Evolutionary conservation across 2,113 vertebrate species (phyloP).

Genomic region (Psophia crepitans): DNA sequence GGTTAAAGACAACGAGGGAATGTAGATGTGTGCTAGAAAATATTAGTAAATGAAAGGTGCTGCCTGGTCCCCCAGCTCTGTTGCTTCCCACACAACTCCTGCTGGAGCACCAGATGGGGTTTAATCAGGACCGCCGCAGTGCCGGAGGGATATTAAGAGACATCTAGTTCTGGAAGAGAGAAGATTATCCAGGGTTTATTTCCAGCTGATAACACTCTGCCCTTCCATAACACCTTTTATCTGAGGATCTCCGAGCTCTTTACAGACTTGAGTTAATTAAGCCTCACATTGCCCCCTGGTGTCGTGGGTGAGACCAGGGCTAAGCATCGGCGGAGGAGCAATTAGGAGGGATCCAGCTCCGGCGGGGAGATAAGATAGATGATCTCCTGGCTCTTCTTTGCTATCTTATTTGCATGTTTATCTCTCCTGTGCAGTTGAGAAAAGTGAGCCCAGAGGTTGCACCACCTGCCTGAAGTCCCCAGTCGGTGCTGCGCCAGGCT

Average conservation of each 20-base stretch:
- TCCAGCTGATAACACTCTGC: slow-evolving; percentile 58
- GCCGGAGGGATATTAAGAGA: slow-evolving; percentile 20
- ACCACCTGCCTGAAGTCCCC: not conserved
- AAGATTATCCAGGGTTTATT: slow-evolving; percentile 68
- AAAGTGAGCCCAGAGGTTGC: not conserved
- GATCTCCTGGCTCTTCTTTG: not conserved
- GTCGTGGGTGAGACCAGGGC: not conserved
- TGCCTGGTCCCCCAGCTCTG: not conserved
- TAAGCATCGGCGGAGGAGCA: not conserved
- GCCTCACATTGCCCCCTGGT: slow-evolving; percentile 9
- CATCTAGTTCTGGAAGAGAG: slow-evolving; percentile 56
- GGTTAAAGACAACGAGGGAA: not conserved
- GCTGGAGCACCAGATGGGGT: slow-evolving; percentile 39
- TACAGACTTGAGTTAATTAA: slow-evolving; percentile 47
- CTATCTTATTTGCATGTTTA: not conserved
- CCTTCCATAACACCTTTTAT: slow-evolving; percentile 58
- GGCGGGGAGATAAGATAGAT: not conserved
- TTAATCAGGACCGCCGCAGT: slow-evolving; percentile 2
- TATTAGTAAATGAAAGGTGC: not conserved
- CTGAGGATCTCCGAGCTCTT: slow-evolving; percentile 33
- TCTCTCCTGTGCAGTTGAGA: not conserved
- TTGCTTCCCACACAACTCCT: not conserved
- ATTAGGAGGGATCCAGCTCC: not conserved
- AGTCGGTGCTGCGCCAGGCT: fast-evolving
- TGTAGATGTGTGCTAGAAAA: fast-evolving